phyloP scores from a whole-genome alignment of 2,888 invertebrate genomes.

The Timema podura region DNA sequence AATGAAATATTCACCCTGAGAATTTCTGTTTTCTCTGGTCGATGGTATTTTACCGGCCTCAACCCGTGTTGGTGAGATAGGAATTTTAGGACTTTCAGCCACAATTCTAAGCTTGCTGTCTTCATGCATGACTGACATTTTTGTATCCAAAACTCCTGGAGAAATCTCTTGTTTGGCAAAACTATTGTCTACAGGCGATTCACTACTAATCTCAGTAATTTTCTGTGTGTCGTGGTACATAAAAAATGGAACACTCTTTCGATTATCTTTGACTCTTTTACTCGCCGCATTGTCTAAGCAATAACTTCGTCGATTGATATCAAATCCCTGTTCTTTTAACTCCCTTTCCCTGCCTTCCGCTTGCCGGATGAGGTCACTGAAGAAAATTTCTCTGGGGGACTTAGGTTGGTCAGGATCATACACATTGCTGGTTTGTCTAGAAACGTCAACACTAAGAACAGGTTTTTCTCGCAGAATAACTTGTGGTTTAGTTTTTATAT shows the following conservation, averaged over 20 bases:
- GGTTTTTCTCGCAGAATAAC: slow-evolving; percentile 9
- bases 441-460: slow-evolving; percentile 6
- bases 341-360: slow-evolving; percentile 14
- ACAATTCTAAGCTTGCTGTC: background rate
- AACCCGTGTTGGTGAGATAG: background rate
- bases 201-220: background rate
- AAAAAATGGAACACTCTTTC: slow-evolving; percentile 23
- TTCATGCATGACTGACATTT: too few species aligned
- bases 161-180: background rate
- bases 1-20: slow-evolving; percentile 25
- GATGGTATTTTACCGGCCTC: too few species aligned
- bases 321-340: background rate
- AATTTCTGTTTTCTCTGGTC: background rate
- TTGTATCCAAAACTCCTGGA: background rate
- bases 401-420: slow-evolving; percentile 7
- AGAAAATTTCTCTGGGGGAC: slow-evolving; percentile 24
- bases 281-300: background rate
- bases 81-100: background rate
- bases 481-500: background rate
- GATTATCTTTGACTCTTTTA: slow-evolving; percentile 4
- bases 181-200: background rate
- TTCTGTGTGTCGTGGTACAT: too few species aligned
- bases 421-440: background rate
- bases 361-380: slow-evolving; percentile 22
- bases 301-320: slow-evolving; percentile 8